phyloP scores from a whole-genome alignment of 2,888 invertebrate genomes.

The Diarsia dahlii region DNA sequence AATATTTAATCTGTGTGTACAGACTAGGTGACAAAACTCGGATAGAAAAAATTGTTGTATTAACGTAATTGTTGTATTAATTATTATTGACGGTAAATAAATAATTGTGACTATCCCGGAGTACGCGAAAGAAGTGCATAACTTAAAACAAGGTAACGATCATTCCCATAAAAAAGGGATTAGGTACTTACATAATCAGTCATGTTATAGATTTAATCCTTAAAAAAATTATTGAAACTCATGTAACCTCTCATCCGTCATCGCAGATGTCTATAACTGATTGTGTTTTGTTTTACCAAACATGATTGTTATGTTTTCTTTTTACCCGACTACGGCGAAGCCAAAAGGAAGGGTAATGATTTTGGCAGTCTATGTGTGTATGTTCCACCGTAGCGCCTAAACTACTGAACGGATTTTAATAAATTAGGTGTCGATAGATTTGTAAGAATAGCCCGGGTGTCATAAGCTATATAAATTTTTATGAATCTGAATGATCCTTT shows the following conservation, averaged over 20 bases:
- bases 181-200: not conserved
- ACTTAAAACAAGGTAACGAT: conserved; percentile 21
- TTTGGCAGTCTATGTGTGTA: no score
- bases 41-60: not conserved
- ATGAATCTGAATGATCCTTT: not conserved
- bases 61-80: no score
- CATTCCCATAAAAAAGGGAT: no score
- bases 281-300: not conserved
- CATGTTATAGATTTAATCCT: not conserved
- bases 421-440: no score
- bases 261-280: not conserved
- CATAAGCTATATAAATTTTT: no score
- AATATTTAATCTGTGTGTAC: not conserved
- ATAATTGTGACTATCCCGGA: not conserved
- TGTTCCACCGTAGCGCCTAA: no score
- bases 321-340: no score
- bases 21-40: not conserved
- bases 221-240: not conserved
- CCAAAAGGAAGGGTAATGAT: no score
- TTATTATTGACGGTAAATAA: not conserved
- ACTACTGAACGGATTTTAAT: no score
- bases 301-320: not conserved
- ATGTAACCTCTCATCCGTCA: not conserved
- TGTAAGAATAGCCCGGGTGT: no score
- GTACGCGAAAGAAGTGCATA: no score